Conservation (phyloP, 2,113 vertebrate species). For the Semnopithecus entellus region DNA sequence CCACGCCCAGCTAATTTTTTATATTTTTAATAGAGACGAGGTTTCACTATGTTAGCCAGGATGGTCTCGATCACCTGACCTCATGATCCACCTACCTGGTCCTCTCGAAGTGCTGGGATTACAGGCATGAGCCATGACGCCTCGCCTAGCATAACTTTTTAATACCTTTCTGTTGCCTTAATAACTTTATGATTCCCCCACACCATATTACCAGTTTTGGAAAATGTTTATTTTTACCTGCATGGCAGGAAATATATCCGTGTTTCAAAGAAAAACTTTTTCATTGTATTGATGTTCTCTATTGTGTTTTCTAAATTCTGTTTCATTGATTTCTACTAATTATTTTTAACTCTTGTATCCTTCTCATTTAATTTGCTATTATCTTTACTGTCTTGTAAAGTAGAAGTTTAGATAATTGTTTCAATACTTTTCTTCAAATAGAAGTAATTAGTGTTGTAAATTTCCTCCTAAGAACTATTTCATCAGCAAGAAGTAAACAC, state of each 20-base stretch:
- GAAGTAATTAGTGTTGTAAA: not conserved
- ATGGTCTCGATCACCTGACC: no score
- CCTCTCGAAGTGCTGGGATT: no score
- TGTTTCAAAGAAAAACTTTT: not conserved
- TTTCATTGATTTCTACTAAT: not conserved
- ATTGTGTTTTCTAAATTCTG: not conserved
- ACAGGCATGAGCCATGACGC: no score
- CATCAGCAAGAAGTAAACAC: not conserved
- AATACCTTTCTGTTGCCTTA: not conserved
- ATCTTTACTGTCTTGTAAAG: not conserved
- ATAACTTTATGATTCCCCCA: not conserved
- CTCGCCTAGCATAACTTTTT: no score
- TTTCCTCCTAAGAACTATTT: not conserved
- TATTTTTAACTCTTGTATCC: not conserved
- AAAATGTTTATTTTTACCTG: not conserved
- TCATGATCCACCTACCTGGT: no score
- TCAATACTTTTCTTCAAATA: not conserved
- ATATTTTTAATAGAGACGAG: no score
- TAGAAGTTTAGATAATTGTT: not conserved
- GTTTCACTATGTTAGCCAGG: no score
- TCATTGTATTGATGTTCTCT: not conserved
- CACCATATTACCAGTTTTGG: not conserved
- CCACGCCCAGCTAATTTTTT: no score
- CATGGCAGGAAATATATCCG: not conserved
- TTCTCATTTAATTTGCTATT: not conserved